These are phyloP conservation scores for Physocephala rufipes DNA, from an alignment of 2,888 invertebrate species.

Conservation along the genomic window DNA sequence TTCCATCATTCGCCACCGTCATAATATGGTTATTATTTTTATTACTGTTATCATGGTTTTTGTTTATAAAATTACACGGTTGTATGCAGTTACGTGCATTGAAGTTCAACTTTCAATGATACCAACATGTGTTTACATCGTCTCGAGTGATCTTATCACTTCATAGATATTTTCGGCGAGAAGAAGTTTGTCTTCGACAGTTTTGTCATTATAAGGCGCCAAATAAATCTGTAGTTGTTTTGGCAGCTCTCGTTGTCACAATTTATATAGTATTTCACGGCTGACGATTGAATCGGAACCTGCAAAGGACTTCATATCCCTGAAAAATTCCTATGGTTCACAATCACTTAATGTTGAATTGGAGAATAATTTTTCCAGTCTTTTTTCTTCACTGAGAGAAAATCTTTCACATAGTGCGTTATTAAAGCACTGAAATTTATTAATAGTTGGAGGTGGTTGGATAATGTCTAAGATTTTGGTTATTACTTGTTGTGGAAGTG, in stretches of 20 bases:
- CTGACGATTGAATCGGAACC: slow-evolving; percentile 9
- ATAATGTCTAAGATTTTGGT: neutral
- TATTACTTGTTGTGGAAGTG: neutral
- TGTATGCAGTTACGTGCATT: too few species aligned
- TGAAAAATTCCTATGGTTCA: neutral
- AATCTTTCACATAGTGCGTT: neutral
- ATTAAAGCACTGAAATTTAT: too few species aligned
- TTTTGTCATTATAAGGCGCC: neutral
- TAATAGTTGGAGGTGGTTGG: neutral
- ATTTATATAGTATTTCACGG: neutral
- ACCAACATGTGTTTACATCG: too few species aligned
- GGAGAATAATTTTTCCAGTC: slow-evolving; percentile 5
- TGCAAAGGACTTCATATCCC: neutral
- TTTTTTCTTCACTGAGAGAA: slow-evolving; percentile 13
- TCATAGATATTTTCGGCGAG: neutral
- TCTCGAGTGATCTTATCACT: too few species aligned
- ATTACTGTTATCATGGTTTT: too few species aligned
- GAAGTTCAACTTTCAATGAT: too few species aligned
- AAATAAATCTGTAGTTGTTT: slow-evolving; percentile 1
- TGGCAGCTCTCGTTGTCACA: neutral
- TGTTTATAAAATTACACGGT: too few species aligned
- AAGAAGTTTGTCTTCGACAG: neutral
- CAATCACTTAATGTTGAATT: neutral
- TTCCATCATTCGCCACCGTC: too few species aligned
- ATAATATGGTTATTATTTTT: too few species aligned